phyloP scores from a whole-genome alignment of 2,797 vertebrate genomes.

The Enteromius fasciolatus region DNA sequence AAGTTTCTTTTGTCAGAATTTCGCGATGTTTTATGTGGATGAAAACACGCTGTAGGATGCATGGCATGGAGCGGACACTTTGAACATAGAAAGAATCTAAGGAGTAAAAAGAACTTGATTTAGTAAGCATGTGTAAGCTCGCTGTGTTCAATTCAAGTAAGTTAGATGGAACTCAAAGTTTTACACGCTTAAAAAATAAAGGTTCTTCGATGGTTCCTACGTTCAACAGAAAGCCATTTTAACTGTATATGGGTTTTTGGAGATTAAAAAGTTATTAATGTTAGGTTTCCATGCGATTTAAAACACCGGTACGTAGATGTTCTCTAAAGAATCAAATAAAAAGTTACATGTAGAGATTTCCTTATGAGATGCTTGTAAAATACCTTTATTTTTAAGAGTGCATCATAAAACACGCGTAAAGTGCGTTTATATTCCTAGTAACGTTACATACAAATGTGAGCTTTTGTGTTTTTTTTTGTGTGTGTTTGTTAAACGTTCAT shows the following conservation, averaged over 20 bases:
- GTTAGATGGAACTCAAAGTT: conserved; percentile 34
- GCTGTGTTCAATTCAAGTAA: background rate
- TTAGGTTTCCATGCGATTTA: background rate
- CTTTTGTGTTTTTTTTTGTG: background rate
- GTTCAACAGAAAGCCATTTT: conserved; percentile 13
- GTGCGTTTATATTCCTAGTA: background rate
- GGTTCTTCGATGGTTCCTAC: background rate
- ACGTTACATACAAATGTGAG: background rate
- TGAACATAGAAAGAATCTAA: background rate
- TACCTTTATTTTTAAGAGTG: background rate
- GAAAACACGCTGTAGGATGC: background rate
- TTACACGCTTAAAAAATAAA: background rate
- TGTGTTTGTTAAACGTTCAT: background rate
- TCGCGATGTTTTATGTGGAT: background rate
- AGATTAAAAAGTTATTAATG: background rate
- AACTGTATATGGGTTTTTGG: background rate
- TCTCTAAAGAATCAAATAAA: conserved; percentile 9
- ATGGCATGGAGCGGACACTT: background rate
- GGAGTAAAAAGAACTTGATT: conserved; percentile 14
- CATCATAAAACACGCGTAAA: background rate
- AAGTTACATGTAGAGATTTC: background rate
- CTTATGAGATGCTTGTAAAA: background rate
- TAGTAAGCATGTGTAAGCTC: background rate
- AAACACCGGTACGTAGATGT: background rate
- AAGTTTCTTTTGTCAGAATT: conserved; percentile 8